Base-by-base conservation (phyloP, 2,888 invertebrate genomes). In the Tanaodytes sp. region DNA sequence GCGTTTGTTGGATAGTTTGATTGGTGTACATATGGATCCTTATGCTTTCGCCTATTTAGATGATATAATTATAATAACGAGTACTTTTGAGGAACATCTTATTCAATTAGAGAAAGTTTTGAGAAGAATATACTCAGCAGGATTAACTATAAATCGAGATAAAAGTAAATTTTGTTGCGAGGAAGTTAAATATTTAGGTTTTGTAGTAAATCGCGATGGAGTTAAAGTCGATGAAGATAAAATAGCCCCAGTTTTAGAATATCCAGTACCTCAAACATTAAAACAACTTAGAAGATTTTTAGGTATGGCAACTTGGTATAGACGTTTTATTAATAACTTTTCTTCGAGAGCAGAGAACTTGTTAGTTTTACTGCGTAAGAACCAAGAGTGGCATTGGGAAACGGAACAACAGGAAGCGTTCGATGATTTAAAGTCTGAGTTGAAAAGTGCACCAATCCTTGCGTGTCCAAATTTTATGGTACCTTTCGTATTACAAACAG, bases 171-270 rank as follows among this genome's bases (percentile, higher is more conserved):
- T 33, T 33, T 33, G 36, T 33, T n/a, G 36, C 12, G 3, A 3
- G 3, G 36, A 33, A n/a, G 36, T 33, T 12, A 33, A n/a, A 33
- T 33, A 33, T 12, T 33, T 33, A n/a, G 36, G 36, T n/a, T 33
- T 33, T 12, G 3, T n/a, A 12, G 12, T 33, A n/a, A 33, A 33
- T 12, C 6, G n/a, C 6, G n/a, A 33, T n/a, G 36, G 36, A n/a
- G 3, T 33, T n/a, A 8, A 33, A n/a, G 36, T n/a, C 8, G 12
- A 33, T 33, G 27, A 27, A 27, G 27, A 27, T 8, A 27, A 9
- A 27, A 27, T 27, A 27, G 3, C 8, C 4, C 11, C 36, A 8
- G n/a, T 33, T n/a, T n/a, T 33, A n/a, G n/a, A 33, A 3, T 33
- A 33, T 33, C 6, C 36, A 4, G 36, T 4, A 8, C 36, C 36